Conservation (phyloP, 2,888 invertebrate genomes). For the Chrysolina haemoptera region DNA sequence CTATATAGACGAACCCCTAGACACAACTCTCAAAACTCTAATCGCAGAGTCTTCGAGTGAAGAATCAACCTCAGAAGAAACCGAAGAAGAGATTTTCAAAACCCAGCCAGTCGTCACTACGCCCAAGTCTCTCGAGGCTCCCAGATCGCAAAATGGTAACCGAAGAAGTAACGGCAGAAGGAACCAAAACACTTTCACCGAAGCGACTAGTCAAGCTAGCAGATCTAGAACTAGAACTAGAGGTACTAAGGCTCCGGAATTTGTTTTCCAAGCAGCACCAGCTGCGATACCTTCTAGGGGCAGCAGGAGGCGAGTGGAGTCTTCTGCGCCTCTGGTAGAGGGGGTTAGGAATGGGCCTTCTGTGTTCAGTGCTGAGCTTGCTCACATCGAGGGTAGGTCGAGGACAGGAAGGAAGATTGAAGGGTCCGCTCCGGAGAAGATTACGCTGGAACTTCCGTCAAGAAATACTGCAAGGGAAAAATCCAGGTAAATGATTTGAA, state of each 20-base stretch:
- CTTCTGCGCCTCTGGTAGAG: slow-evolving; percentile 17
- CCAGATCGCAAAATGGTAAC: slow-evolving; percentile 1
- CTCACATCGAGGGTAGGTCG: slow-evolving; percentile 31
- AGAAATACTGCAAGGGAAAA: slow-evolving; percentile 24
- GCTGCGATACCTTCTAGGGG: slow-evolving; percentile 27
- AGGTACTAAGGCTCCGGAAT: slow-evolving; percentile 33
- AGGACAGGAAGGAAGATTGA: slow-evolving; percentile 42
- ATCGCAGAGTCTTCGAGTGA: slow-evolving; percentile 46
- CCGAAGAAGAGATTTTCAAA: slow-evolving; percentile 5
- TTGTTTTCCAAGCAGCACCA: slow-evolving; percentile 24
- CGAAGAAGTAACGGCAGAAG: slow-evolving; percentile 22
- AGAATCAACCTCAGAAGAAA: slow-evolving; percentile 27
- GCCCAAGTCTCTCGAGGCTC: slow-evolving; percentile 3
- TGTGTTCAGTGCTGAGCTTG: slow-evolving; percentile 44
- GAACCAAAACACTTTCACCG: slow-evolving; percentile 22
- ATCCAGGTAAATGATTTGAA: background rate
- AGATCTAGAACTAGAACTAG: slow-evolving; percentile 51
- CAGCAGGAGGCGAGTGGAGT: slow-evolving; percentile 28
- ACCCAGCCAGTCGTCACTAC: background rate
- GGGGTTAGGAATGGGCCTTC: slow-evolving; percentile 45
- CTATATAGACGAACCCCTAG: slow-evolving; percentile 41
- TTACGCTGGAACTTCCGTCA: slow-evolving; percentile 41
- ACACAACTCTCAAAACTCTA: slow-evolving; percentile 43
- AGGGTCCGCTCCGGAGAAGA: slow-evolving; percentile 46
- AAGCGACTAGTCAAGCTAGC: slow-evolving; percentile 39